Evolutionary conservation across 2,888 invertebrate species (phyloP).

Genomic region (Ennomos fuscantarius): DNA sequence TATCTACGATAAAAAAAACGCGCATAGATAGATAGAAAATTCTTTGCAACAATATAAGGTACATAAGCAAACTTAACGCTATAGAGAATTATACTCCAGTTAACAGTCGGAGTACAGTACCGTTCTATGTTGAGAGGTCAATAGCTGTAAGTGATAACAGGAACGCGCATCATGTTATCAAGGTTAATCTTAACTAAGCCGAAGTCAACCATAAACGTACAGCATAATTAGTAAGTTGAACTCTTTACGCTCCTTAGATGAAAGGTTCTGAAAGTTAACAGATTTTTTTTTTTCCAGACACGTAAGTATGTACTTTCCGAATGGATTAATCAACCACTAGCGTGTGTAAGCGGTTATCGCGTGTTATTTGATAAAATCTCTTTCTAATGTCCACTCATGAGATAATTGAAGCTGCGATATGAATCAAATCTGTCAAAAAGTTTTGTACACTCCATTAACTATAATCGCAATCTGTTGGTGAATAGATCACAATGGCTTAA

Average conservation of each 20-base stretch:
- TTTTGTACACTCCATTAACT: slow-evolving; percentile 61
- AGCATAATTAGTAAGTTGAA: slow-evolving; percentile 41
- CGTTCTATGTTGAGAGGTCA: too few species aligned
- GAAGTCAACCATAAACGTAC: slow-evolving; percentile 43
- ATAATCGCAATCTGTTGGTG: slow-evolving; percentile 55
- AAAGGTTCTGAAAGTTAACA: slow-evolving; percentile 15
- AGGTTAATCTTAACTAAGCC: slow-evolving; percentile 60
- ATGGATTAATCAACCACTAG: background rate
- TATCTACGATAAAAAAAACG: too few species aligned
- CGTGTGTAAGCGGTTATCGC: background rate
- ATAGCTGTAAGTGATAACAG: too few species aligned
- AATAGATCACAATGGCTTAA: slow-evolving; percentile 49
- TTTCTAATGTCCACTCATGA: slow-evolving; percentile 2
- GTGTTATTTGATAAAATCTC: background rate
- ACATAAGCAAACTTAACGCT: too few species aligned
- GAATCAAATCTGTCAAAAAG: slow-evolving; percentile 59
- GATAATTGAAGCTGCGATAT: slow-evolving; percentile 35
- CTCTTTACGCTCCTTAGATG: slow-evolving; percentile 23
- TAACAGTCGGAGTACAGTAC: too few species aligned
- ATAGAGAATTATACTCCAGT: too few species aligned
- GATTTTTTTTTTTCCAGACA: background rate
- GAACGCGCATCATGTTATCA: too few species aligned
- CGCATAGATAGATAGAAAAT: too few species aligned
- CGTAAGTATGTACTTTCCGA: background rate
- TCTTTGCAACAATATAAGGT: too few species aligned